Evolutionary conservation across 2,888 invertebrate species (phyloP).

Genomic region (Drosophila algonquin): DNA sequence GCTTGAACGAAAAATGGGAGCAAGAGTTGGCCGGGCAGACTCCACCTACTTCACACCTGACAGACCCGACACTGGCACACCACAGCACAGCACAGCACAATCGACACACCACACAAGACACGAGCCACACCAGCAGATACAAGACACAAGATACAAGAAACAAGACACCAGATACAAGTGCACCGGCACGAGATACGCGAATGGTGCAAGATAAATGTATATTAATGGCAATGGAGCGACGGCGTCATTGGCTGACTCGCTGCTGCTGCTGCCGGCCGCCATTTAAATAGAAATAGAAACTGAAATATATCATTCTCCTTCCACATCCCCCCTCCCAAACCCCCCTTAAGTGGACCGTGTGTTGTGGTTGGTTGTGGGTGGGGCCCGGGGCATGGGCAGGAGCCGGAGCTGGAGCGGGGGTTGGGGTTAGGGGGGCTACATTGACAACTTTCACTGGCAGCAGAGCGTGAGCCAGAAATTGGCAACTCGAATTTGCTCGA

Average conservation of each 20-base stretch:
- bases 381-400: neutral
- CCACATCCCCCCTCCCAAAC: no score
- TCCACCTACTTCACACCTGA: slow-evolving; percentile 75
- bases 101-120: slow-evolving; percentile 27
- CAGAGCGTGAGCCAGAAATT: slow-evolving; percentile 60
- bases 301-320: slow-evolving; percentile 32
- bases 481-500: slow-evolving; percentile 20
- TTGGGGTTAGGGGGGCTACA: slow-evolving; percentile 2
- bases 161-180: slow-evolving; percentile 17
- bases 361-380: slow-evolving; percentile 19
- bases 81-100: neutral
- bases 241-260: slow-evolving; percentile 56
- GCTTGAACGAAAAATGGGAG: neutral
- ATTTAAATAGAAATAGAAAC: slow-evolving; percentile 40
- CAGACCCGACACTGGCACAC: slow-evolving; percentile 28
- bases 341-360: slow-evolving; percentile 14
- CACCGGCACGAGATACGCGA: slow-evolving; percentile 21
- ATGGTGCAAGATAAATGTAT: slow-evolving; percentile 17
- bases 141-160: slow-evolving; percentile 25
- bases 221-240: slow-evolving; percentile 56
- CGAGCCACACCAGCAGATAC: slow-evolving; percentile 29
- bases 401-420: neutral
- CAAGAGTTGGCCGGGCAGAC: slow-evolving; percentile 27
- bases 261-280: slow-evolving; percentile 15
- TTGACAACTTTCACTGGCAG: slow-evolving; percentile 73